Percentiles rank a stretch among this genome's conserved stretches.
Evolutionary conservation across 2,888 invertebrate species (phyloP).

Genomic region (Chouioia cunea): DNA sequence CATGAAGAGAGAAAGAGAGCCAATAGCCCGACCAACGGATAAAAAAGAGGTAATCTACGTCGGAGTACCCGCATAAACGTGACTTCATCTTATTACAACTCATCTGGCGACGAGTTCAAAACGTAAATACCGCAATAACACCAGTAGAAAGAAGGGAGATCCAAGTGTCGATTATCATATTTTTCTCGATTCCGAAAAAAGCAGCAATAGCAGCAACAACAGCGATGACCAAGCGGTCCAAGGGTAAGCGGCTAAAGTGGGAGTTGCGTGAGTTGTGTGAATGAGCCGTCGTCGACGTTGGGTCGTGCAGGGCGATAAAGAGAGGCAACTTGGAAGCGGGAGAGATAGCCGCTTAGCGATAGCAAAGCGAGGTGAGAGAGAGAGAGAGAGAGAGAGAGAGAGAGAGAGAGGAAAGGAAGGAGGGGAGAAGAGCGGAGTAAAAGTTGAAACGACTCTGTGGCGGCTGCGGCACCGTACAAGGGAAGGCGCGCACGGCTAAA

Average conservation of each 20-base stretch:
- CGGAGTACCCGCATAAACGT: too few species aligned
- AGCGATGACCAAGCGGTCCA: conserved; percentile 1
- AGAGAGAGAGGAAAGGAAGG: conserved; percentile 13
- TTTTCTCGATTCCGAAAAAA: background rate
- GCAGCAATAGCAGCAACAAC: background rate
- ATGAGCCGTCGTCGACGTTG: conserved; percentile 41
- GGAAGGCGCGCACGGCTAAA: conserved; percentile 46
- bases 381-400: conserved; percentile 32
- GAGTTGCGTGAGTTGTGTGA: conserved; percentile 43
- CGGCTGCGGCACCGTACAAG: conserved; percentile 48
- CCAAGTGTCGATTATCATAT: too few species aligned
- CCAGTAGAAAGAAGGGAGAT: conserved; percentile 1
- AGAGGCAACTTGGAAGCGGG: conserved; percentile 20
- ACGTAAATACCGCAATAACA: too few species aligned
- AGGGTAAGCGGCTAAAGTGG: conserved; percentile 23
- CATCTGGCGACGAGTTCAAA: too few species aligned
- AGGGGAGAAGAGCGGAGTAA: conserved; percentile 38
- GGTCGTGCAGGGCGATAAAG: conserved; percentile 41
- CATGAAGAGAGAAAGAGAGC: too few species aligned
- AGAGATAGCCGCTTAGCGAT: conserved; percentile 42
- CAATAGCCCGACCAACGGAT: too few species aligned
- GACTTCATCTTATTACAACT: too few species aligned
- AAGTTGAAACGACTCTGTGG: conserved; percentile 43
- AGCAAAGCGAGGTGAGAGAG: conserved; percentile 19
- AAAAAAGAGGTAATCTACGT: too few species aligned